Conservation (phyloP, 1,140 invertebrate genomes). For the Aphis gossypii region DNA sequence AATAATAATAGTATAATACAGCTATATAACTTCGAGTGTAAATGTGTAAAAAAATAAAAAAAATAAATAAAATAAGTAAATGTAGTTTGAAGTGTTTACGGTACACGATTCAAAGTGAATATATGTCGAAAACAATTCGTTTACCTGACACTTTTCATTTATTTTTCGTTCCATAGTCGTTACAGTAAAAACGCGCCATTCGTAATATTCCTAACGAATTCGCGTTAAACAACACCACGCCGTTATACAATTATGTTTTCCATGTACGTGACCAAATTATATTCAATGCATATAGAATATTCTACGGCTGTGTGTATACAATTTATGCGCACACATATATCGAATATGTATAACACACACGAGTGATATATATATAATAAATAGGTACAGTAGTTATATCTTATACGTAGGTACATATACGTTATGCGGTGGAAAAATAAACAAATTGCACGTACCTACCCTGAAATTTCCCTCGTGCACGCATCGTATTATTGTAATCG, state of each 20-base stretch:
- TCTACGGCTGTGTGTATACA: background rate
- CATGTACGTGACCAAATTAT: conserved; percentile 9
- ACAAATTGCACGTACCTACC: conserved; percentile 18
- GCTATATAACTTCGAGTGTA: background rate
- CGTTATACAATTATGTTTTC: conserved; percentile 13
- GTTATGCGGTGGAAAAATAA: background rate
- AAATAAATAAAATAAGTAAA: background rate
- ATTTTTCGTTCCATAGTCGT: background rate
- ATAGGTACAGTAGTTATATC: too few relatives aligned
- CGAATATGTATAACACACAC: too few relatives aligned
- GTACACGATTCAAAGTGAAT: background rate
- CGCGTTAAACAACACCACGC: background rate
- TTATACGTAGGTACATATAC: background rate
- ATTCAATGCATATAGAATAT: background rate
- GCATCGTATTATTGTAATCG: conserved; percentile 1
- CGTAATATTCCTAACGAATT: conserved; percentile 1
- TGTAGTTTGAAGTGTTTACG: background rate
- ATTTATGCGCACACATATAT: background rate
- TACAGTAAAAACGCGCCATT: background rate
- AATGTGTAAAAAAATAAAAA: background rate
- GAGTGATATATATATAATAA: too few relatives aligned
- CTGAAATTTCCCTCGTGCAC: conserved; percentile 18
- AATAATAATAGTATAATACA: background rate
- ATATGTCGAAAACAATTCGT: background rate
- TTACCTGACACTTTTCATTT: background rate